phyloP scores from a whole-genome alignment of 2,113 vertebrate species.

The Gallinago media region DNA sequence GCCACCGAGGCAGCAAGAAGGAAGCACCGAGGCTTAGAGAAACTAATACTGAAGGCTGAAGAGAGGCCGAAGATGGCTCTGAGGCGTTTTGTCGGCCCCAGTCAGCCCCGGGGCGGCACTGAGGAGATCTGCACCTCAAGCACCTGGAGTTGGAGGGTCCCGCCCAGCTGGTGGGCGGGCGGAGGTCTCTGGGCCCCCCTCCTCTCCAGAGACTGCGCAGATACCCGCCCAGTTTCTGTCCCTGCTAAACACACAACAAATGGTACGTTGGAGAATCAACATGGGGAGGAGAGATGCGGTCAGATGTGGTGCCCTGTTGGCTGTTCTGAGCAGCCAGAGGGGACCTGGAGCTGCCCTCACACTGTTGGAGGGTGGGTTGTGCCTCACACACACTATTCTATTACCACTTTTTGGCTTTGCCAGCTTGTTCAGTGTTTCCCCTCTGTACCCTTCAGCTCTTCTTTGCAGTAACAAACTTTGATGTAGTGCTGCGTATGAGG shows the following conservation, averaged over 20 bases:
- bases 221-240: not conserved
- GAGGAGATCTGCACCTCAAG: not conserved
- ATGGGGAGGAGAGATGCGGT: fast-evolving
- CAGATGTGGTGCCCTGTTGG: too few relatives aligned
- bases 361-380: not conserved
- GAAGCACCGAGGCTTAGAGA: too few relatives aligned
- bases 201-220: fast-evolving
- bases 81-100: fast-evolving
- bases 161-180: fast-evolving
- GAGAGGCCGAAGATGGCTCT: not conserved
- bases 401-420: not conserved
- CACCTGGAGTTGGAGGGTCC: too few relatives aligned
- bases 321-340: not conserved
- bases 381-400: not conserved
- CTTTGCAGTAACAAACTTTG: not conserved
- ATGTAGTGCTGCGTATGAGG: not conserved
- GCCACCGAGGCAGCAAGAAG: not conserved
- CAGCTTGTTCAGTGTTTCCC: not conserved
- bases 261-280: not conserved
- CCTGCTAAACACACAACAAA: not conserved
- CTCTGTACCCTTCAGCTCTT: not conserved
- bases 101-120: fast-evolving
- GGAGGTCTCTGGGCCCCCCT: fast-evolving
- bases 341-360: not conserved
- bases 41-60: not conserved